Evolutionary conservation across 1,140 invertebrate species (phyloP).

Genomic region (Papilio dardanus): DNA sequence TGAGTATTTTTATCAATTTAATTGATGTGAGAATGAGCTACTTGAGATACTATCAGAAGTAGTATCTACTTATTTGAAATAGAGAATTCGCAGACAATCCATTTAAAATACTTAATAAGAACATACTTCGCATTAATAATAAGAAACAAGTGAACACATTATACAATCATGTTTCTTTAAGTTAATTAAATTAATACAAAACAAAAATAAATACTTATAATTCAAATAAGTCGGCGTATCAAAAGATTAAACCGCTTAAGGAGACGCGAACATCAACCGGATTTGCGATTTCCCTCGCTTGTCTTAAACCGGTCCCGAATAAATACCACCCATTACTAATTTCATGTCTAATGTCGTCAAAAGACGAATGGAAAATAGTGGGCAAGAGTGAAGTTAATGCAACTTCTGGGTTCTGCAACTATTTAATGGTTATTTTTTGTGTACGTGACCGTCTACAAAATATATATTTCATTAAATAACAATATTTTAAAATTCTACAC

Average conservation of each 20-base stretch:
- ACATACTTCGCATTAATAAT: constrained; percentile 1
- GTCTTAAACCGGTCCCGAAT: constrained; percentile 35
- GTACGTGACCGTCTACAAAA: no score
- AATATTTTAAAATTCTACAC: no score
- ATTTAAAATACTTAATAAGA: background rate
- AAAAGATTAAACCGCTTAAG: constrained; percentile 24
- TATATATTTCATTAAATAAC: no score
- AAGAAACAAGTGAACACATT: constrained; percentile 1
- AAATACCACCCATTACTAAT: constrained; percentile 39
- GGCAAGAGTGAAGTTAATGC: background rate
- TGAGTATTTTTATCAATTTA: background rate
- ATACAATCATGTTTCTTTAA: constrained; percentile 15
- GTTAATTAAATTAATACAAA: constrained; percentile 19
- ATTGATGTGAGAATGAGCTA: background rate
- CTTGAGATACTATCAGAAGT: background rate
- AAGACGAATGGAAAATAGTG: constrained; percentile 24
- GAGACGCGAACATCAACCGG: constrained; percentile 29
- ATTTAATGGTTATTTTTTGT: no score
- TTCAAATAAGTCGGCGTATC: constrained; percentile 25
- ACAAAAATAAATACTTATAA: constrained; percentile 15
- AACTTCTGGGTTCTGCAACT: background rate
- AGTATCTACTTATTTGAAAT: constrained; percentile 4
- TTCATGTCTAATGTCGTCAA: constrained; percentile 39
- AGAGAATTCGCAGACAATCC: background rate
- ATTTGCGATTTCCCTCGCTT: constrained; percentile 36